Conservation (phyloP, 2,113 vertebrate genomes). For the Ailuropoda melanoleuca region DNA sequence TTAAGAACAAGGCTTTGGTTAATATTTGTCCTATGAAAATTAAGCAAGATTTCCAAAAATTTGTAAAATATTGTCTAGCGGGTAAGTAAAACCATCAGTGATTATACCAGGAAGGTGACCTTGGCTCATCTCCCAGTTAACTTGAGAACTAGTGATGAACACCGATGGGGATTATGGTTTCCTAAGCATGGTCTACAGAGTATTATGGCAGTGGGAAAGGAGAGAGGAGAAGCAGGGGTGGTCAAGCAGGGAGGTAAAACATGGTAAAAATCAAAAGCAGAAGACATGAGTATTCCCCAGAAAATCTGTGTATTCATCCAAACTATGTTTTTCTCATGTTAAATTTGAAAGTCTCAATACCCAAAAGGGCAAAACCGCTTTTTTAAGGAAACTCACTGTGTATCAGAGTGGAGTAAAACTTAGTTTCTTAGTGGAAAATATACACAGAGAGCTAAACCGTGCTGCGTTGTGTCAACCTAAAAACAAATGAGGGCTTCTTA, state of each 20-base stretch:
- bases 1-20: not conserved
- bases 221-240: not conserved
- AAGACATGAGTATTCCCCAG: not conserved
- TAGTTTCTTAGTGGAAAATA: conserved; percentile 56
- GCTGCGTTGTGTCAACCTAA: conserved; percentile 73
- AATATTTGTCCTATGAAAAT: not conserved
- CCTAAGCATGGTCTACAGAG: not conserved
- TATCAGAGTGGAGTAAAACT: conserved; percentile 36
- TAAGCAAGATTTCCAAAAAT: not conserved
- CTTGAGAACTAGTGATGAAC: not conserved
- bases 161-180: not conserved
- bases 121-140: not conserved
- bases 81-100: not conserved
- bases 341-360: conserved; percentile 69
- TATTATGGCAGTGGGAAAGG: not conserved
- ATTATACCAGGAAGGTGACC: no score
- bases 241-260: not conserved
- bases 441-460: conserved; percentile 48
- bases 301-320: conserved; percentile 69
- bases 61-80: not conserved
- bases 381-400: conserved; percentile 68
- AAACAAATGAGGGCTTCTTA: conserved; percentile 75
- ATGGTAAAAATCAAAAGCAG: not conserved
- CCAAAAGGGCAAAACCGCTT: conserved; percentile 51
- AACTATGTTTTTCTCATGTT: conserved; percentile 38